These are phyloP conservation scores for Hydraecia micacea DNA, from an alignment of 2,888 invertebrate species.

Conservation along the genomic window DNA sequence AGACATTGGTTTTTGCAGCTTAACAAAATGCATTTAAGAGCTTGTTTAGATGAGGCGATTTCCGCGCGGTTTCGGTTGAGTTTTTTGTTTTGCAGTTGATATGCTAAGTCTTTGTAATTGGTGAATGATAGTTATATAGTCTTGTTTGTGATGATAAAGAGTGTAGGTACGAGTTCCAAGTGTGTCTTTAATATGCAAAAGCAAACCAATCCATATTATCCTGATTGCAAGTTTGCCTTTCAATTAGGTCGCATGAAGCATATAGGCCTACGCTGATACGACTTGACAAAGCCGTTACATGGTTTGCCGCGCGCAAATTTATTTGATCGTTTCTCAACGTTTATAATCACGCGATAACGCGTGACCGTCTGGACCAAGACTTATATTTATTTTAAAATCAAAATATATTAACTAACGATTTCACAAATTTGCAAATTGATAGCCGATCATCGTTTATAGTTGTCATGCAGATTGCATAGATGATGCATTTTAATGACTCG, in stretches of 20 bases:
- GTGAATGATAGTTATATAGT: background rate
- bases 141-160: background rate
- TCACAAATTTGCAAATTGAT: conserved; percentile 46
- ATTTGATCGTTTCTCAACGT: background rate
- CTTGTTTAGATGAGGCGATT: conserved; percentile 15
- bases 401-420: conserved; percentile 37
- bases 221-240: background rate
- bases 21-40: conserved; percentile 39
- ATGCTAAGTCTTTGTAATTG: background rate
- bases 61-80: background rate
- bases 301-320: background rate
- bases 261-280: background rate
- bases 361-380: conserved; percentile 17
- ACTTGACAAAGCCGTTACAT: background rate
- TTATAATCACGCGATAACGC: conserved; percentile 7
- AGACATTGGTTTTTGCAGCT: conserved; percentile 41
- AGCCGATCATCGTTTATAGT: conserved; percentile 18
- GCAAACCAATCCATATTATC: background rate
- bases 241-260: background rate
- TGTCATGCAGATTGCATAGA: conserved; percentile 33
- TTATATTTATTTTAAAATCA: conserved; percentile 36
- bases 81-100: background rate
- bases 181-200: background rate
- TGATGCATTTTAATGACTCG: conserved; percentile 27
- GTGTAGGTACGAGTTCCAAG: too few species aligned